These are phyloP conservation scores for Aphelinus atriplicis DNA, from an alignment of 1,140 invertebrate species.

Conservation along the genomic window DNA sequence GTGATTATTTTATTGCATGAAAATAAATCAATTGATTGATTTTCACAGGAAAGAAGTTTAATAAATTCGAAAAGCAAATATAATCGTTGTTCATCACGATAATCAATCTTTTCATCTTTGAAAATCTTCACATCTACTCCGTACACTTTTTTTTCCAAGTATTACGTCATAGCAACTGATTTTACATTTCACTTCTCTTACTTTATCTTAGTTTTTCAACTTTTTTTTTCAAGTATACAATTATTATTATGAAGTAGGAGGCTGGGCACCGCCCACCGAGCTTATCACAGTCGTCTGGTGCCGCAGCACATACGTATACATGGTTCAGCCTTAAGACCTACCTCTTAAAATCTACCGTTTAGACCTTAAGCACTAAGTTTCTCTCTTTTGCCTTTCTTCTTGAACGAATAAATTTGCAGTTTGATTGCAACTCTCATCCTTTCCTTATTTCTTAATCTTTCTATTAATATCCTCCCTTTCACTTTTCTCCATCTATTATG, in stretches of 20 bases:
- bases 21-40: too few species aligned
- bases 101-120: constrained; percentile 18
- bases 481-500: constrained; percentile 4
- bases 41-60: too few species aligned
- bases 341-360: constrained; percentile 56
- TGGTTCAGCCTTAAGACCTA: constrained; percentile 68
- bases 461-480: not conserved
- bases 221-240: constrained; percentile 59
- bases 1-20: too few species aligned
- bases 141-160: constrained; percentile 14
- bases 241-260: constrained; percentile 65
- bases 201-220: constrained; percentile 42
- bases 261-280: constrained; percentile 68
- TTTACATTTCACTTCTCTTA: constrained; percentile 37
- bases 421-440: constrained; percentile 18
- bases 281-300: constrained; percentile 67
- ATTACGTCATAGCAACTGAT: constrained; percentile 18
- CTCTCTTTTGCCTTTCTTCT: not conserved
- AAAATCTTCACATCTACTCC: constrained; percentile 16
- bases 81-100: too few species aligned
- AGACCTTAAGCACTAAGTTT: constrained; percentile 34
- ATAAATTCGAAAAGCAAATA: too few species aligned
- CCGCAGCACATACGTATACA: constrained; percentile 69
- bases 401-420: constrained; percentile 10
- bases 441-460: constrained; percentile 26